These are phyloP conservation scores for Pogonophryne albipinna DNA, from an alignment of 2,797 vertebrate genomes.

Conservation along the genomic window DNA sequence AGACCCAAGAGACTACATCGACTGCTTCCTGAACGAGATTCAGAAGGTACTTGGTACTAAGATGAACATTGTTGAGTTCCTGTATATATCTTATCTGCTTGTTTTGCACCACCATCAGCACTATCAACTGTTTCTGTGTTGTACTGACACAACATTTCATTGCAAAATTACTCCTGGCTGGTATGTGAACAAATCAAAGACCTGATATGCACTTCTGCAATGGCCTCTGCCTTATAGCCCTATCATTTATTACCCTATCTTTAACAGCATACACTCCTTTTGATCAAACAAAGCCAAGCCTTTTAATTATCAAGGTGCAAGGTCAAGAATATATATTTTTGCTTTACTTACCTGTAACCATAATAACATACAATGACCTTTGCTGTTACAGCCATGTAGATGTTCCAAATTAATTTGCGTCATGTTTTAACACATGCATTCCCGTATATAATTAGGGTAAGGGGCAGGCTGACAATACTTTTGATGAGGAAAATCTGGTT, in stretches of 20 bases:
- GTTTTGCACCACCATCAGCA: background rate
- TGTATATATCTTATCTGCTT: background rate
- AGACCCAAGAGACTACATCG: slow-evolving; percentile 82
- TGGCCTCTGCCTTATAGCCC: background rate
- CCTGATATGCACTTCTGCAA: background rate
- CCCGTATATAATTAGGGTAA: slow-evolving; percentile 46
- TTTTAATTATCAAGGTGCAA: background rate
- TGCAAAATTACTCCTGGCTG: background rate
- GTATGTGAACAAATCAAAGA: background rate
- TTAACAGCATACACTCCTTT: background rate
- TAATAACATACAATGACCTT: background rate
- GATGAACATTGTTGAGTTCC: background rate
- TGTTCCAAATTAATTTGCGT: background rate
- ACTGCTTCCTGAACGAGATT: slow-evolving; percentile 87
- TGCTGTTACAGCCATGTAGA: background rate
- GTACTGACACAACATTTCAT: background rate
- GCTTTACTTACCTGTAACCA: background rate
- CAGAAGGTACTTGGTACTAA: slow-evolving; percentile 69
- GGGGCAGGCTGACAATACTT: slow-evolving; percentile 67
- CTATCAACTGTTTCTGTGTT: background rate
- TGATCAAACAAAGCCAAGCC: background rate
- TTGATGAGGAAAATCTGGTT: slow-evolving; percentile 80
- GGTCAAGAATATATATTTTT: background rate
- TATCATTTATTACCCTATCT: background rate
- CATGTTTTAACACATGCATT: background rate